phyloP scores from a whole-genome alignment of 1,140 invertebrate genomes.

The Matsumurasca onukii region DNA sequence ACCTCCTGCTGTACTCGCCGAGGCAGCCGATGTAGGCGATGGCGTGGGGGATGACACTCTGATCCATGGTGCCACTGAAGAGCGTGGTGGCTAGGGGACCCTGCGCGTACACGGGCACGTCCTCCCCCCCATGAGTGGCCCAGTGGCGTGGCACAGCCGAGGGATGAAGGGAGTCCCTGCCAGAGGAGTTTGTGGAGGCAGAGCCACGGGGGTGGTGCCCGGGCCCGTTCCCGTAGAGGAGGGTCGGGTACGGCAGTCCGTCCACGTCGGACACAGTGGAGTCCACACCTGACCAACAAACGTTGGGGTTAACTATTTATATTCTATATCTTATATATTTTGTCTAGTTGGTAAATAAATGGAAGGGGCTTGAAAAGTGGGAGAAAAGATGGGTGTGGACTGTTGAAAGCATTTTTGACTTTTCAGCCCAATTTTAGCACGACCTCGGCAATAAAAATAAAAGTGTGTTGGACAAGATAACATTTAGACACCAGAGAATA shows the following conservation, averaged over 20 bases:
- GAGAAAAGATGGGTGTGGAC: no score
- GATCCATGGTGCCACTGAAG: constrained; percentile 65
- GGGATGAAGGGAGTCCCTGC: constrained; percentile 47
- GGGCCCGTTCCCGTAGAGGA: constrained; percentile 71
- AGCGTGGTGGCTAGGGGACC: constrained; percentile 48
- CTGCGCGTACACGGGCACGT: constrained; percentile 83
- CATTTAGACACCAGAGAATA: no score
- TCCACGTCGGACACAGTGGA: constrained; percentile 65
- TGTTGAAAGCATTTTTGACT: no score
- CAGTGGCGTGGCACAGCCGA: constrained; percentile 67
- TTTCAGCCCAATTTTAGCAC: no score
- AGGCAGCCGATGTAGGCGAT: constrained; percentile 62
- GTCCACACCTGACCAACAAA: constrained; percentile 65
- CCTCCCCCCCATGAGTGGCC: constrained; percentile 88
- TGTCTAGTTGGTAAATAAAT: no score
- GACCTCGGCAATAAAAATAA: no score
- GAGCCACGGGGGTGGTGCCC: constrained; percentile 62
- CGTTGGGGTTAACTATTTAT: no score
- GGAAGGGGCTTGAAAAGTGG: no score
- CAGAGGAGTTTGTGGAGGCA: constrained; percentile 46
- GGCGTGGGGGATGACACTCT: constrained; percentile 75
- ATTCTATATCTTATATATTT: no score
- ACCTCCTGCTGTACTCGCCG: neutral
- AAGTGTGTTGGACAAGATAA: no score
- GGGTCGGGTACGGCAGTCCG: constrained; percentile 63